phyloP scores from a whole-genome alignment of 2,888 invertebrate genomes.

The Drosophila niveifrons region DNA sequence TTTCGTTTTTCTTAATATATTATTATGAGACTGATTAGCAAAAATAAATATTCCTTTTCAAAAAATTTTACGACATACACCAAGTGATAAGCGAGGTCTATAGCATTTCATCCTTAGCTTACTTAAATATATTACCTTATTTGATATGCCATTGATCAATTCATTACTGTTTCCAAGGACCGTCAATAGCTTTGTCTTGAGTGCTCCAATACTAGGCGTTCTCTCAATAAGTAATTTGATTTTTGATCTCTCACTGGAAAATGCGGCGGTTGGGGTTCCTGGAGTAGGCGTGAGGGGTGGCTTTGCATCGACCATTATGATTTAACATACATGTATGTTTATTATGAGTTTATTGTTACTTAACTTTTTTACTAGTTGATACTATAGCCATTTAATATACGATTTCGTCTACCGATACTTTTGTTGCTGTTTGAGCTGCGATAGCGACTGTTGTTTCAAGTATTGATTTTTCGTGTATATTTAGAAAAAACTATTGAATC shows the following conservation, averaged over 20 bases:
- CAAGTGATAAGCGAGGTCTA: too few species aligned
- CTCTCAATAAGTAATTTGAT: slow-evolving; percentile 86
- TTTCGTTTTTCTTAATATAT: too few species aligned
- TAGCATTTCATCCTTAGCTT: too few species aligned
- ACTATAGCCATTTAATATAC: slow-evolving; percentile 46
- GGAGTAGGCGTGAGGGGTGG: slow-evolving; percentile 62
- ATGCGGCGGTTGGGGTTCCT: slow-evolving; percentile 80
- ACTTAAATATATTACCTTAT: slow-evolving; percentile 81
- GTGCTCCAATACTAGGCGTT: slow-evolving; percentile 85
- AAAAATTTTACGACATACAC: too few species aligned
- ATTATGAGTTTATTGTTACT: not conserved
- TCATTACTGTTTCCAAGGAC: slow-evolving; percentile 86
- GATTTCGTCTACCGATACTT: slow-evolving; percentile 33
- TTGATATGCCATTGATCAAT: slow-evolving; percentile 86
- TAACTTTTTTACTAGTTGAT: slow-evolving; percentile 1
- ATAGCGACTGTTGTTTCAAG: slow-evolving; percentile 33
- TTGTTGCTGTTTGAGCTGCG: slow-evolving; percentile 22
- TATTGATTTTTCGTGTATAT: slow-evolving; percentile 74
- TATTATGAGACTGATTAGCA: too few species aligned
- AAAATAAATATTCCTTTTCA: too few species aligned
- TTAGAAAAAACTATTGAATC: too few species aligned
- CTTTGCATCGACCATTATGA: slow-evolving; percentile 72
- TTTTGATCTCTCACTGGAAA: slow-evolving; percentile 84
- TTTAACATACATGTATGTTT: slow-evolving; percentile 1
- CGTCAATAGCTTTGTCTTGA: slow-evolving; percentile 86